phyloP scores from a whole-genome alignment of 2,797 vertebrate genomes.

The Chaenodraco wilsoni region DNA sequence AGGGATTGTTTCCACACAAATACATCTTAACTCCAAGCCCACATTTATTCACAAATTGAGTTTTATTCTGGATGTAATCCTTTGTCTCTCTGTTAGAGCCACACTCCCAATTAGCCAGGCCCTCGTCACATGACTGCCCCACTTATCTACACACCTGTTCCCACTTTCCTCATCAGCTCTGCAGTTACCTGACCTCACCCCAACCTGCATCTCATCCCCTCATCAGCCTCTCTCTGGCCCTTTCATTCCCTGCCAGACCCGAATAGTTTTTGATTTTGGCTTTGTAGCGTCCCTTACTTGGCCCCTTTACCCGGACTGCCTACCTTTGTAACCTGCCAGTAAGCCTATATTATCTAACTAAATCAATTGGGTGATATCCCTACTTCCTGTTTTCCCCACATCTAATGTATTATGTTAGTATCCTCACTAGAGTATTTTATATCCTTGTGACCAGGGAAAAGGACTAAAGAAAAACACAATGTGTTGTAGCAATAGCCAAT shows the following conservation, averaged over 20 bases:
- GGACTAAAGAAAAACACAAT: too few species aligned
- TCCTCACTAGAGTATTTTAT: too few species aligned
- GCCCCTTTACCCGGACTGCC: background rate
- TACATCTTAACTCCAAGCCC: background rate
- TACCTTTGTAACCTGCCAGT: background rate
- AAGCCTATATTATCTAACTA: background rate
- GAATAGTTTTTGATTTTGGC: background rate
- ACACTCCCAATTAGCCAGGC: background rate
- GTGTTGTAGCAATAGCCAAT: too few species aligned
- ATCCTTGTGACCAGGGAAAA: too few species aligned
- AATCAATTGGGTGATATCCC: background rate
- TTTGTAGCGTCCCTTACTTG: background rate
- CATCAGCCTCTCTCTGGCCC: conserved; percentile 6
- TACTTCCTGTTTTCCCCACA: background rate
- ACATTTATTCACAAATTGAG: too few species aligned
- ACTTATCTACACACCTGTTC: background rate
- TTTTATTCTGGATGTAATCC: too few species aligned
- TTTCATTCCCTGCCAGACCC: background rate
- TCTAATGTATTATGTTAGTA: background rate
- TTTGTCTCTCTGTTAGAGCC: background rate
- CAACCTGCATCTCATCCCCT: conserved; percentile 6
- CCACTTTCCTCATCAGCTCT: conserved; percentile 2
- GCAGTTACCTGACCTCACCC: background rate
- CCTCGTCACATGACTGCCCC: background rate
- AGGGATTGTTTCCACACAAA: conserved; percentile 1